phyloP scores from a whole-genome alignment of 2,888 invertebrate species.

The Emmelina monodactyla region DNA sequence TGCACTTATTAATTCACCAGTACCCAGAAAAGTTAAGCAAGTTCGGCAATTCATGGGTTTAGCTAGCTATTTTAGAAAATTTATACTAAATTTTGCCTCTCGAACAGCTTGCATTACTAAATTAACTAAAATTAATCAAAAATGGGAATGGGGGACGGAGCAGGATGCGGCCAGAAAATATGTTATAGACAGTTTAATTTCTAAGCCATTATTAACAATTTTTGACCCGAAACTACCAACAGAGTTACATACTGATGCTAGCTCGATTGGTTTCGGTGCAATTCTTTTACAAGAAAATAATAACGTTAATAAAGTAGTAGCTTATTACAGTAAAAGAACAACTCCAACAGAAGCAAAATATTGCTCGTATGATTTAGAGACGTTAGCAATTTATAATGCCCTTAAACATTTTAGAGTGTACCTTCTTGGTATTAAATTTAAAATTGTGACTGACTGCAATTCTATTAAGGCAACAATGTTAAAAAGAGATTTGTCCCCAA shows the following conservation, averaged over 20 bases:
- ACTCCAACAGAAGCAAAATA: constrained; percentile 18
- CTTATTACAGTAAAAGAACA: constrained; percentile 24
- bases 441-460: constrained; percentile 18
- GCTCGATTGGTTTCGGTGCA: constrained; percentile 21
- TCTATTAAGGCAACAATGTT: constrained; percentile 15
- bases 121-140: constrained; percentile 18
- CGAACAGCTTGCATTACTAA: constrained; percentile 19
- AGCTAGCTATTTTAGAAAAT: constrained; percentile 20
- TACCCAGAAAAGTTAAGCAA: constrained; percentile 14
- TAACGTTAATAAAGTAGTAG: constrained; percentile 18
- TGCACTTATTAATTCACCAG: constrained; percentile 14
- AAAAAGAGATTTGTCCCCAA: constrained; percentile 17
- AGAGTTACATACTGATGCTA: constrained; percentile 20
- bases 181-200: constrained; percentile 15
- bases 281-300: constrained; percentile 23
- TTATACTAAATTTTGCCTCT: constrained; percentile 19
- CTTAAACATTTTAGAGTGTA: constrained; percentile 27
- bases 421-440: constrained; percentile 20
- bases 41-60: constrained; percentile 20
- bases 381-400: constrained; percentile 24
- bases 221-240: constrained; percentile 17
- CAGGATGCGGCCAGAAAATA: constrained; percentile 18
- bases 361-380: constrained; percentile 29
- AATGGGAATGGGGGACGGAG: constrained; percentile 19
- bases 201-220: constrained; percentile 16